Evolutionary conservation across 2,888 invertebrate genomes (phyloP).

Genomic region (Nephrotoma appendiculata): DNA sequence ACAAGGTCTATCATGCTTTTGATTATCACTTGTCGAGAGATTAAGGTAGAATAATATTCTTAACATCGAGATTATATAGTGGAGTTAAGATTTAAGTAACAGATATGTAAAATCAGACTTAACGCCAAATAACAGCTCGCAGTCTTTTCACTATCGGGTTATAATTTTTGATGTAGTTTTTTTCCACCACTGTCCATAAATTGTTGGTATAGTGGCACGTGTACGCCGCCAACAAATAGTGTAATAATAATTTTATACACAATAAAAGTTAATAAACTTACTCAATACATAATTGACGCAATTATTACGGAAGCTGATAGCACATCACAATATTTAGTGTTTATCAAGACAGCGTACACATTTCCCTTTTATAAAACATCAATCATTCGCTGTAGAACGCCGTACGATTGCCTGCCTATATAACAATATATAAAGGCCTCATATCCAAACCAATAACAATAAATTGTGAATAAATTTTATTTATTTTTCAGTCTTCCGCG

Average conservation of each 20-base stretch:
- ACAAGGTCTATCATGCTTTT: no score
- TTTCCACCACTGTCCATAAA: no score
- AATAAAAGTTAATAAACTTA: not conserved
- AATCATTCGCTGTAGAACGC: not conserved
- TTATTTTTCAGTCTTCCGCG: not conserved
- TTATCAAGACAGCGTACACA: not conserved
- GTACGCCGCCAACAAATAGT: not conserved
- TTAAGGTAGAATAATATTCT: no score
- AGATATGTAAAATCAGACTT: no score
- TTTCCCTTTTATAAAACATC: not conserved
- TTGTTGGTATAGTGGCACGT: not conserved
- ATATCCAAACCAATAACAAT: not conserved
- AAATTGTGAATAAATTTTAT: not conserved
- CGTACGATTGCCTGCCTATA: not conserved
- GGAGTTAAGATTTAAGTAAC: no score
- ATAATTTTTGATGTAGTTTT: no score
- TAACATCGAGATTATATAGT: no score
- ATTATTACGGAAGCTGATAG: not conserved
- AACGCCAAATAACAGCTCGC: no score
- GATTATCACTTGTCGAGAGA: no score
- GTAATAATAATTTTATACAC: not conserved
- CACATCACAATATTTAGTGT: not conserved
- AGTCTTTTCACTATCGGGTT: no score
- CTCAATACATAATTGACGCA: not conserved
- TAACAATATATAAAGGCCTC: not conserved